Base-by-base conservation (phyloP, 2,113 vertebrate genomes). In the Herpetotheres cachinnans region DNA sequence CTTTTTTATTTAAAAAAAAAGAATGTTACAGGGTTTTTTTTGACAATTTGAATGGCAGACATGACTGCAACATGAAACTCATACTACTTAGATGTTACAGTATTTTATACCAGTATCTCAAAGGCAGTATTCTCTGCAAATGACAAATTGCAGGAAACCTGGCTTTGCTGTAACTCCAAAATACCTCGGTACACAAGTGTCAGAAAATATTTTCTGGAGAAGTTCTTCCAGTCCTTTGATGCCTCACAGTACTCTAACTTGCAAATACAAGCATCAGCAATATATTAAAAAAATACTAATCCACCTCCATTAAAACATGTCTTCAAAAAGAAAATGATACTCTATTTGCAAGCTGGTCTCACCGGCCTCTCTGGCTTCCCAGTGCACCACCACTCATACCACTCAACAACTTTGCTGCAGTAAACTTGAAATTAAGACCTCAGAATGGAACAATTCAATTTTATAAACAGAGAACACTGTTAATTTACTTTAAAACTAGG, bases 361-460 rank as follows among this genome's bases (percentile, higher is more conserved):
- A 9, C 32, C 18, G 86, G 52, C 14, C 42, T 65, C 63, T 13
- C n/a, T 9, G 7, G 42, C 63, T 49, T 66, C 52, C 66, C 8
- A 1, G 52, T 0, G 34, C 26, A 30, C 7, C 11, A 5, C 24
- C 2, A 0, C 49, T 77, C 32, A 6, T 3, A 32, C 9, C 74
- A 25, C 65, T 7, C 52, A 49, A 38, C 34, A 44, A 1, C 25
- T 71, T 16, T 25, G 12, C 71, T 82, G 74, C 58, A 73, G 11
- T 22, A 46, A 58, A 73, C 54, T 44, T 19, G 44, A 42, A 63
- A 59, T 59, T 1, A 47, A 73, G 50, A 29, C 42, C 24, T 59
- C 67, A 24, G 36, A 89, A 92, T 36, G 26, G 18, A 66, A 71
- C 32, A n/a, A 30, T 44, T 87, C 17, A 6, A 24, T n/a, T 62